These are phyloP conservation scores for Arenaria interpres DNA, from an alignment of 2,113 vertebrate genomes.

Conservation along the genomic window DNA sequence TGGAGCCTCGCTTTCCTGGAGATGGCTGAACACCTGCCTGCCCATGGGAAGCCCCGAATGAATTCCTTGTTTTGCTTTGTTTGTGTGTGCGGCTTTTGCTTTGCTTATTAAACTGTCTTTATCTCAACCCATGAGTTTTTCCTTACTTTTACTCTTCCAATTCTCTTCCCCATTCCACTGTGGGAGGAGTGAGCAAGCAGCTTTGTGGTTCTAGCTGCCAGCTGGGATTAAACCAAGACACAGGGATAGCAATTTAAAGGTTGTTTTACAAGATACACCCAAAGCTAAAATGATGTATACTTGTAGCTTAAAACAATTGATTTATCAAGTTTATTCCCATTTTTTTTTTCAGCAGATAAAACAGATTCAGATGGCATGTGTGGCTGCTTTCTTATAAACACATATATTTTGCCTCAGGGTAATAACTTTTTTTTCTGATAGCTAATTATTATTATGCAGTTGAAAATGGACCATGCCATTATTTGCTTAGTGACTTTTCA, in stretches of 20 bases:
- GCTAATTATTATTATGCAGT: not conserved
- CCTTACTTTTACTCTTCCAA: not conserved
- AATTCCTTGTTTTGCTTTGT: not conserved
- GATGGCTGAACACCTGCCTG: not conserved
- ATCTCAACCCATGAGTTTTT: not conserved
- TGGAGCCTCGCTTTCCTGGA: not conserved
- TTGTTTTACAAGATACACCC: not conserved
- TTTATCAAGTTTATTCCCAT: not conserved
- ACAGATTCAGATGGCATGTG: not conserved
- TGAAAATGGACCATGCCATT: not conserved
- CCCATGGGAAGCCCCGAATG: not conserved
- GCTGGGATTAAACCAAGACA: not conserved
- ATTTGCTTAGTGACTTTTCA: not conserved
- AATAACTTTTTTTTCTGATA: not conserved
- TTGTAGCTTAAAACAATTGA: not conserved
- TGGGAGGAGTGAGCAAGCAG: not conserved
- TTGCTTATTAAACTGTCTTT: not conserved
- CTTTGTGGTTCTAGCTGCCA: not conserved
- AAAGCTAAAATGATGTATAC: not conserved
- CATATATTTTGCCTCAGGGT: not conserved
- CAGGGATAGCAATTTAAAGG: not conserved
- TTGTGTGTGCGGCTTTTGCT: not conserved
- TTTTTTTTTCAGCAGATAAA: not conserved
- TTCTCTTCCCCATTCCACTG: not conserved
- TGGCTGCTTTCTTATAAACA: not conserved